These are phyloP conservation scores for Holacanthella duospinosa DNA, from an alignment of 2,888 invertebrate species.

Conservation along the genomic window DNA sequence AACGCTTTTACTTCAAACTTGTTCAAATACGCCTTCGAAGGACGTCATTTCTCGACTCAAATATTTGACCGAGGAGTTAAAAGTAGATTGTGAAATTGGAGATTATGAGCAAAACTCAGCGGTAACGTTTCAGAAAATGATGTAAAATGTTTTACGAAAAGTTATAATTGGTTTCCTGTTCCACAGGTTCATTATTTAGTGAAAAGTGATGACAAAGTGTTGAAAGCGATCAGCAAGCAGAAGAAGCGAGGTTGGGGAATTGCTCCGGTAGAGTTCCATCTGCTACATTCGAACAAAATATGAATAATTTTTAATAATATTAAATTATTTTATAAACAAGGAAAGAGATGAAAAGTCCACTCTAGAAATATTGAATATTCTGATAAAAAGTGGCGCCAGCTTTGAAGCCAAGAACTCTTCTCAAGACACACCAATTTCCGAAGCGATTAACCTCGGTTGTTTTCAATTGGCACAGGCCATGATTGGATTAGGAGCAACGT, in stretches of 20 bases:
- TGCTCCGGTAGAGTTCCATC: no score
- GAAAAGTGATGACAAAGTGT: neutral
- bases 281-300: no score
- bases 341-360: slow-evolving; percentile 11
- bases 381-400: slow-evolving; percentile 21
- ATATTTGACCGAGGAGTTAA: slow-evolving; percentile 43
- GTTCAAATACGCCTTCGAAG: slow-evolving; percentile 9
- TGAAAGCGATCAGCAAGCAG: neutral
- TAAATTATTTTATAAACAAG: no score
- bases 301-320: no score
- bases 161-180: slow-evolving; percentile 1
- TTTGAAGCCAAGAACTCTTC: slow-evolving; percentile 17
- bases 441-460: slow-evolving; percentile 15
- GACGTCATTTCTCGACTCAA: slow-evolving; percentile 34
- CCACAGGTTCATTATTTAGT: slow-evolving; percentile 27
- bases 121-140: slow-evolving; percentile 38
- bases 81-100: slow-evolving; percentile 41
- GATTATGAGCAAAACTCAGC: slow-evolving; percentile 43
- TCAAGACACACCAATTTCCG: slow-evolving; percentile 15
- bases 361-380: slow-evolving; percentile 14
- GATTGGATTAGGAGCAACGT: neutral
- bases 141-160: slow-evolving; percentile 2
- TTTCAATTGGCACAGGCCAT: slow-evolving; percentile 16
- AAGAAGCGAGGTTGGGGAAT: neutral
- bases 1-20: slow-evolving; percentile 27